These are phyloP conservation scores for Altica lythri DNA, from an alignment of 2,888 invertebrate genomes.

Conservation along the genomic window DNA sequence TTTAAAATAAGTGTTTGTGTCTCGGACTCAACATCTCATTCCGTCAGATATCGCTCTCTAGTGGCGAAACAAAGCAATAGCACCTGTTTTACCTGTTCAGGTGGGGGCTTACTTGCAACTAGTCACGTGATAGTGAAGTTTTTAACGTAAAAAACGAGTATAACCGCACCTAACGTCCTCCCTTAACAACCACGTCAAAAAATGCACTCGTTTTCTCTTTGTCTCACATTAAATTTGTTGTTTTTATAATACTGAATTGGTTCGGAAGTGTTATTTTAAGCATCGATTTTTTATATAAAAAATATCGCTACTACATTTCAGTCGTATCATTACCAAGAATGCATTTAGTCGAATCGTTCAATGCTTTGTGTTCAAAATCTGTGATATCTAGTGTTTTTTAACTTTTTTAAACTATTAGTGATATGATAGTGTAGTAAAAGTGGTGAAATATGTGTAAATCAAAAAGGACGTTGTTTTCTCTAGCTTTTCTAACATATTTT, in stretches of 20 bases:
- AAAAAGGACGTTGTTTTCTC: conserved; percentile 29
- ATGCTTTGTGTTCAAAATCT: conserved; percentile 32
- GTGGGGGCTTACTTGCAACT: conserved; percentile 49
- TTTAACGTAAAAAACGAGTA: conserved; percentile 53
- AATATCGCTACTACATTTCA: too few species aligned
- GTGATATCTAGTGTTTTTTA: conserved; percentile 32
- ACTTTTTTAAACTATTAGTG: too few species aligned
- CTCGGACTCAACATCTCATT: conserved; percentile 6
- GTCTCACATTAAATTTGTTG: conserved; percentile 28
- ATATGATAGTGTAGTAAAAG: conserved; percentile 13
- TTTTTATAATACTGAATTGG: conserved; percentile 23
- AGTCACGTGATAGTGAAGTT: conserved; percentile 51
- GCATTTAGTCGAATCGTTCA: too few species aligned
- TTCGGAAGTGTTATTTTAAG: background rate
- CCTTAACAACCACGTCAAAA: conserved; percentile 40
- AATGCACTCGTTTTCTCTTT: conserved; percentile 20
- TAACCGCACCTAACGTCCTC: conserved; percentile 53
- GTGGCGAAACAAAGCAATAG: conserved; percentile 34
- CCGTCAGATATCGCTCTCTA: conserved; percentile 33
- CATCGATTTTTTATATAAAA: conserved; percentile 8
- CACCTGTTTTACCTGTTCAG: conserved; percentile 54
- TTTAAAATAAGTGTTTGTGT: conserved; percentile 24
- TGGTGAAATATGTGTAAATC: conserved; percentile 14
- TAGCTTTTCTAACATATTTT: conserved; percentile 11
- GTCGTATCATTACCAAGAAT: too few species aligned